These are phyloP conservation scores for Pseudorhombus dupliciocellatus DNA, from an alignment of 2,113 vertebrate species.

Conservation along the genomic window DNA sequence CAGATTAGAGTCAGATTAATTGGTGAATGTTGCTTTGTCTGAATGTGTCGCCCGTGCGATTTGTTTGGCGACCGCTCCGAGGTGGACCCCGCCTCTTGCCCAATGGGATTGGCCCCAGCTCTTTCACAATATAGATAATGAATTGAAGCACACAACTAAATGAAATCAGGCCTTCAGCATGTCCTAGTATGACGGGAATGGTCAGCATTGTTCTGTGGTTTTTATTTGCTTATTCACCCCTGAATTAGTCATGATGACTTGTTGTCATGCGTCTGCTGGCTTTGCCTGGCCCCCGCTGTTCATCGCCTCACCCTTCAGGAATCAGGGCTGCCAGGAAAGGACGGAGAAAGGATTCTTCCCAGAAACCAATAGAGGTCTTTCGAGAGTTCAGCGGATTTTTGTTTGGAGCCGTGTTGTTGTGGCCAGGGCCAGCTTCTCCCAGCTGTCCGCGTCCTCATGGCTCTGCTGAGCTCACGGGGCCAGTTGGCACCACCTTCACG, in stretches of 20 bases:
- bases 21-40: too few species aligned
- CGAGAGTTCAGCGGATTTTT: conserved; percentile 43
- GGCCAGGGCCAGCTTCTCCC: conserved; percentile 18
- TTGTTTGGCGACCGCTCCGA: too few species aligned
- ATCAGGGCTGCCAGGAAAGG: conserved; percentile 42
- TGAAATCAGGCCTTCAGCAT: too few species aligned
- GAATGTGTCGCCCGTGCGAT: too few species aligned
- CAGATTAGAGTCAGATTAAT: too few species aligned
- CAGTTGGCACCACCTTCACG: conserved; percentile 15
- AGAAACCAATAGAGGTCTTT: conserved; percentile 22
- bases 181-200: conserved; percentile 2
- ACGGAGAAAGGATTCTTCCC: conserved; percentile 34
- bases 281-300: conserved; percentile 5
- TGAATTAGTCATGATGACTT: conserved; percentile 40
- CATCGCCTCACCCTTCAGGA: conserved; percentile 28
- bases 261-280: conserved; percentile 11
- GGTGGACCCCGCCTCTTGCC: too few species aligned
- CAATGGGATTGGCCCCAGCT: too few species aligned
- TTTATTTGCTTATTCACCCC: conserved; percentile 15
- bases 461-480: neutral
- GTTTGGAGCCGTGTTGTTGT: conserved; percentile 19
- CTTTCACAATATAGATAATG: too few species aligned
- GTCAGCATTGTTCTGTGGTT: conserved; percentile 27
- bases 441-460: conserved; percentile 42
- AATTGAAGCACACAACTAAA: too few species aligned